These are phyloP conservation scores for Lophius americanus DNA, from an alignment of 2,797 vertebrate species.

Conservation along the genomic window DNA sequence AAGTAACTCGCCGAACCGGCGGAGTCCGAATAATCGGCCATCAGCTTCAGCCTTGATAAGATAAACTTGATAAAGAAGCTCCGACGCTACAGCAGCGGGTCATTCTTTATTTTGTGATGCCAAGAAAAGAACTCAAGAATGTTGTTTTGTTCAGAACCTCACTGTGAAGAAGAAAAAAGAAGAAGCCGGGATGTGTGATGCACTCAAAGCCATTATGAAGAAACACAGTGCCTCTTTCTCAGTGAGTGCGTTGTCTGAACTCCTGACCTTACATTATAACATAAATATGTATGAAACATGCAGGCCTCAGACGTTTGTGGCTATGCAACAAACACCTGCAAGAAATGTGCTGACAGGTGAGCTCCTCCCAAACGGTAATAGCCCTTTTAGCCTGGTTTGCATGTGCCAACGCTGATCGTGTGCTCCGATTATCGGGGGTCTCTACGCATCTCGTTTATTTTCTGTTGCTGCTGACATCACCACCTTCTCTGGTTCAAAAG, in stretches of 20 bases:
- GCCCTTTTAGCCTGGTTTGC: conserved; percentile 23
- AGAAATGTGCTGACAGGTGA: conserved; percentile 26
- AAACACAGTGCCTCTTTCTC: conserved; percentile 26
- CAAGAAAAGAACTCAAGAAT: conserved; percentile 18
- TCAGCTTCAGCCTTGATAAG: conserved; percentile 36
- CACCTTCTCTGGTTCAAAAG: conserved; percentile 16
- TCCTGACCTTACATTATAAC: not conserved
- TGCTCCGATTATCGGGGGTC: conserved; percentile 15
- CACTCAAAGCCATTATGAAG: conserved; percentile 25
- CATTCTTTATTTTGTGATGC: conserved; percentile 40
- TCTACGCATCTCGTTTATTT: conserved; percentile 11
- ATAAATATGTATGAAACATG: conserved; percentile 11
- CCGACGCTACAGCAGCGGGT: conserved; percentile 16
- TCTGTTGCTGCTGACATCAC: conserved; percentile 11
- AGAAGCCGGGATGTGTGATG: conserved; percentile 23
- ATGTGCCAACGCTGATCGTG: conserved; percentile 23
- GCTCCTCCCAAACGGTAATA: conserved; percentile 21
- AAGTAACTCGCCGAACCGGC: conserved; percentile 37
- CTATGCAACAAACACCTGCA: conserved; percentile 23
- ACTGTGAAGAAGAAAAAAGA: not conserved
- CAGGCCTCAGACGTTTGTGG: conserved; percentile 22
- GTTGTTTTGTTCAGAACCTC: conserved; percentile 10
- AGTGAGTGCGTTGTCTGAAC: conserved; percentile 4
- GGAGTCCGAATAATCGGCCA: conserved; percentile 42
- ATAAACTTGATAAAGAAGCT: conserved; percentile 26